phyloP scores from a whole-genome alignment of 2,888 invertebrate genomes.

The Gibbula magus region DNA sequence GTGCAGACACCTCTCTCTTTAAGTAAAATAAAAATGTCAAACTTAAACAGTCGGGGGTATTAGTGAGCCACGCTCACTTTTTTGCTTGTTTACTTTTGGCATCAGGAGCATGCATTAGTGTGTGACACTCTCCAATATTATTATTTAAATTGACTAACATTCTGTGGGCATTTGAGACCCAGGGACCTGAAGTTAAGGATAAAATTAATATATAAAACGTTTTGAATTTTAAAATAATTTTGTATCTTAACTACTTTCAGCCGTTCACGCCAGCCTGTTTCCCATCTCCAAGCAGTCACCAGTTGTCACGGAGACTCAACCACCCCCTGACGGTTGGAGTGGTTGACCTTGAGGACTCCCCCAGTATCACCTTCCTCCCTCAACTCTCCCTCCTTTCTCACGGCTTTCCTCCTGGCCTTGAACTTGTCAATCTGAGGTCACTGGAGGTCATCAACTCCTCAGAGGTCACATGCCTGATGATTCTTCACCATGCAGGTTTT shows the following conservation, averaged over 20 bases:
- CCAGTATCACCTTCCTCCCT: neutral
- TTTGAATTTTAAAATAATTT: no score
- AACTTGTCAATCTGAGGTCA: conserved; percentile 39
- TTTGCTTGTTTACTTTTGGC: no score
- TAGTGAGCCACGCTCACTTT: no score
- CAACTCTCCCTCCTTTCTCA: neutral
- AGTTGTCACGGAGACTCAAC: conserved; percentile 40
- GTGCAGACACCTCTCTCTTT: no score
- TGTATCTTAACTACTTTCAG: conserved; percentile 26
- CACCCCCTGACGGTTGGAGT: conserved; percentile 36
- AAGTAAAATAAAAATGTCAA: no score
- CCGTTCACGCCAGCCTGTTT: conserved; percentile 21
- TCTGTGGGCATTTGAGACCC: no score
- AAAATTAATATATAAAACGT: no score
- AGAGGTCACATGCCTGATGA: conserved; percentile 22
- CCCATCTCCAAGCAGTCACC: conserved; percentile 41
- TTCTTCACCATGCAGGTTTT: conserved; percentile 36
- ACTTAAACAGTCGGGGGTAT: no score
- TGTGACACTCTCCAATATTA: no score
- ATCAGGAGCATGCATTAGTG: no score
- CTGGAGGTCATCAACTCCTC: conserved; percentile 50
- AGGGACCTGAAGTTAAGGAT: no score
- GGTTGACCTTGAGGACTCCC: neutral
- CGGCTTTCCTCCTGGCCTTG: conserved; percentile 32
- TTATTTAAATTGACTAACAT: no score